A percentile compares a stretch with the other conserved stretches of the same genome.
Conservation (phyloP, 2,888 invertebrate species). For the Kuschelorhynchus macadamiae region DNA sequence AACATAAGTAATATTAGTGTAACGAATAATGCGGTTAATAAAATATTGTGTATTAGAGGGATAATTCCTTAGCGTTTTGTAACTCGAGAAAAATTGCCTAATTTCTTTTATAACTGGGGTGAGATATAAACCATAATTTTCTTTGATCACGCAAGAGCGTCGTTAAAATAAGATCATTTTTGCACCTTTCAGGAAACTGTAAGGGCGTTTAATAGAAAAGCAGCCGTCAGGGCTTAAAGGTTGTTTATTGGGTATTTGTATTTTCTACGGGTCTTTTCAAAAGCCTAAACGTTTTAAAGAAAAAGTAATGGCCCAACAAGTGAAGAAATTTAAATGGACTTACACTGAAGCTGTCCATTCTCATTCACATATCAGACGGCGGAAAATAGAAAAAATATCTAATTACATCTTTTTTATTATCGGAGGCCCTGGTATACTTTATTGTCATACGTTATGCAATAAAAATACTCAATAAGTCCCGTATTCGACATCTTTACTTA, state of each 20-base stretch:
- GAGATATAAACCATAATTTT: conserved; percentile 24
- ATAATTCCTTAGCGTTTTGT: conserved; percentile 10
- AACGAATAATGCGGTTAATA: background rate
- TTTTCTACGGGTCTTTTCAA: conserved; percentile 8
- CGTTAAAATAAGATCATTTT: conserved; percentile 42
- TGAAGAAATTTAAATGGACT: no score
- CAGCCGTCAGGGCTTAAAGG: conserved; percentile 27
- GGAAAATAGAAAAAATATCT: no score
- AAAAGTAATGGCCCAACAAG: no score
- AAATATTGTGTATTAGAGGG: background rate
- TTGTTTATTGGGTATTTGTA: conserved; percentile 37
- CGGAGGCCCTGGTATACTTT: no score
- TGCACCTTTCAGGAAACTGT: conserved; percentile 41
- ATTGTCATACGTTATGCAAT: no score
- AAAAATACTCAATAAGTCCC: no score
- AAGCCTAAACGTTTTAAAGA: no score
- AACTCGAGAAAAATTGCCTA: conserved; percentile 30
- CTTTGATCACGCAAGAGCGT: conserved; percentile 28
- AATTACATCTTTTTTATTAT: no score
- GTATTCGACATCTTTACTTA: no score
- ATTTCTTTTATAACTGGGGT: conserved; percentile 23
- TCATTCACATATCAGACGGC: no score
- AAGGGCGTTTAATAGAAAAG: conserved; percentile 42
- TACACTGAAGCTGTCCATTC: no score
- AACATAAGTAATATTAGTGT: no score